A percentile compares a stretch with the other conserved stretches of the same genome.
Evolutionary conservation across 2,888 invertebrate genomes (phyloP).

Genomic region (Mechanitis mazaeus): DNA sequence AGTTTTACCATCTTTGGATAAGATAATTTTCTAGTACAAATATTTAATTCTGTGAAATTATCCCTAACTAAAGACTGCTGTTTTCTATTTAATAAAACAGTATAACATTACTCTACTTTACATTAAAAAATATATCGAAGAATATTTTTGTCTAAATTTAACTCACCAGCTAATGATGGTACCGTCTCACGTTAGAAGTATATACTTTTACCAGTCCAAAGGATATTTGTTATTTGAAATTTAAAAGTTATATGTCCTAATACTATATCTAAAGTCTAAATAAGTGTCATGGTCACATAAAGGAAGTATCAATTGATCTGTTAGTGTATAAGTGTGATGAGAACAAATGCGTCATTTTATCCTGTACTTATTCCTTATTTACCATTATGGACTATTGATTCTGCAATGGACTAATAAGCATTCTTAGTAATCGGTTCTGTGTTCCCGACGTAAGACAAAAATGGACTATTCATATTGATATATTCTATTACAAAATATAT

Average conservation of each 20-base stretch:
- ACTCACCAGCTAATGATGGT: too few species aligned
- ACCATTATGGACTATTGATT: constrained; percentile 1
- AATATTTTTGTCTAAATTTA: too few species aligned
- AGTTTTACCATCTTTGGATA: too few species aligned
- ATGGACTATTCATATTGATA: too few species aligned
- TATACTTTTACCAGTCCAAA: not conserved
- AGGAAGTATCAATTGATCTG: constrained; percentile 6
- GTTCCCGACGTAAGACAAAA: not conserved
- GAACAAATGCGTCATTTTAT: constrained; percentile 6
- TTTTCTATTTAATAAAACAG: too few species aligned
- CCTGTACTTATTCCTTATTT: constrained; percentile 4
- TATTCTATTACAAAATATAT: too few species aligned
- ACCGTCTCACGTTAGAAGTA: too few species aligned
- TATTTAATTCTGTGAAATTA: too few species aligned
- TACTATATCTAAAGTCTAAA: not conserved
- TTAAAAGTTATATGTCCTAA: not conserved
- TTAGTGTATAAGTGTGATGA: constrained; percentile 7
- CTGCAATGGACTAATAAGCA: constrained; percentile 4
- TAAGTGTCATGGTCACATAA: constrained; percentile 1
- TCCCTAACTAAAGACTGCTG: too few species aligned
- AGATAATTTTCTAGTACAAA: too few species aligned
- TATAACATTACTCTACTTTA: not conserved
- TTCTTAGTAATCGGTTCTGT: constrained; percentile 2
- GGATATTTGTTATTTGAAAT: not conserved
- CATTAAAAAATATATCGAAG: too few species aligned